Evolutionary conservation across 2,113 vertebrate species (phyloP), one percentile per base, ranked within the genome.

Genomic region (Chrysemys picta): DNA sequence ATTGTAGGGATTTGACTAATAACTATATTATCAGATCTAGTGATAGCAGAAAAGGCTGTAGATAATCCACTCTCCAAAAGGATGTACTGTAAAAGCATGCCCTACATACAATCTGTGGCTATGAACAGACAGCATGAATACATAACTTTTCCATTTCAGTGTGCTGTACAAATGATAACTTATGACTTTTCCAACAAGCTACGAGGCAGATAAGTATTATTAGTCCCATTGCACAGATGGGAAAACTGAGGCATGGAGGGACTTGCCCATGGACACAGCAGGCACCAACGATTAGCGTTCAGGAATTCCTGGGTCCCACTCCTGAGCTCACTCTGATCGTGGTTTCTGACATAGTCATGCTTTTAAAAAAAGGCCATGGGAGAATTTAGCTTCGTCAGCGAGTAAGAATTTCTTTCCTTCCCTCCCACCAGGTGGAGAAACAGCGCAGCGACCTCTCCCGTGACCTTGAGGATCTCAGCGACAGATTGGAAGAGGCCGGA

Each of bases 381-480:
- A 8, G 2, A n/a, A 22, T 16, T 29, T 31, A 72, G n/a, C 17
- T 10, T 21, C 3, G 5, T 54, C 31, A 72, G 4, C 16, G 9
- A 69, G 5, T 31, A 25, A 80, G 31, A 45, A 29, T 85, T 91
- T 84, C 25, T 82, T 75, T 57, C 83, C 42, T 35, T 80, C 42
- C 57, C 45, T 87, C 69, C 83, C 54, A 80, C 25, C 53, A 98
- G 98, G 97, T 99, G 80, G 98, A 99, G 95, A 99, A 99, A 92
- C 98, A 99, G 91, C 92, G 97, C 85, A 97, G 93, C 0, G 98
- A 99, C 79, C 95, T 98, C 54, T 97, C 98, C 80, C 80, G 95
- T 47, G 98, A 98, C 87, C 97, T 98, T 0, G 98, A 98, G 92
- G 98, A 98, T 69, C 97, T 98, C 91, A 97, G 97, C 5, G 98